Percentiles rank a stretch among this genome's conserved stretches.
These are phyloP conservation scores for Leptinotarsa rubiginosa DNA, from an alignment of 2,888 invertebrate genomes.

Conservation along the genomic window DNA sequence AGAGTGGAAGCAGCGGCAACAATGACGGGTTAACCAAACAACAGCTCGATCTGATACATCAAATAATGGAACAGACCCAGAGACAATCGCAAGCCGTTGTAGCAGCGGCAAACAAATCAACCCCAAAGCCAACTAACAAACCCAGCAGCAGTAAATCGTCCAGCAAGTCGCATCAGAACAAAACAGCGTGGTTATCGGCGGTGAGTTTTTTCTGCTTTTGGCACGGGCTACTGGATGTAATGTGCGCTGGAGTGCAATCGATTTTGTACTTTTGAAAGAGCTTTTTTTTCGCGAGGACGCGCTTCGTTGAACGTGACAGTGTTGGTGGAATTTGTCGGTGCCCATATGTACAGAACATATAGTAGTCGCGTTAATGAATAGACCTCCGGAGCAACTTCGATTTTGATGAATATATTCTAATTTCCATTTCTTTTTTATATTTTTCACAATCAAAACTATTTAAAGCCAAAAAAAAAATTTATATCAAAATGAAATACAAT, in stretches of 20 bases:
- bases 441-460: no score
- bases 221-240: background rate
- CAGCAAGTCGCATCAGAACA: conserved; percentile 41
- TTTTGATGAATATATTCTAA: no score
- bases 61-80: conserved; percentile 82
- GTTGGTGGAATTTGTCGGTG: background rate
- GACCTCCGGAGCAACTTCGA: no score
- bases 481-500: no score
- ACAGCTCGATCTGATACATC: conserved; percentile 80
- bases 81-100: conserved; percentile 68
- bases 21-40: conserved; percentile 79
- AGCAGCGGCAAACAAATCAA: conserved; percentile 40
- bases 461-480: no score
- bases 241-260: conserved; percentile 1
- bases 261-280: background rate
- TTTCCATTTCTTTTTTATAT: no score
- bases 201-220: conserved; percentile 33
- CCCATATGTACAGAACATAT: background rate
- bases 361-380: no score
- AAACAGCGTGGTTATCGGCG: conserved; percentile 38
- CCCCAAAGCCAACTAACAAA: conserved; percentile 55
- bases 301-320: background rate
- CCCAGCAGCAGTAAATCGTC: conserved; percentile 37
- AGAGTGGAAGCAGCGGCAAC: conserved; percentile 67
- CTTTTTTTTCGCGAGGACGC: background rate